phyloP scores from a whole-genome alignment of 2,888 invertebrate species.

The Xylota segnis region DNA sequence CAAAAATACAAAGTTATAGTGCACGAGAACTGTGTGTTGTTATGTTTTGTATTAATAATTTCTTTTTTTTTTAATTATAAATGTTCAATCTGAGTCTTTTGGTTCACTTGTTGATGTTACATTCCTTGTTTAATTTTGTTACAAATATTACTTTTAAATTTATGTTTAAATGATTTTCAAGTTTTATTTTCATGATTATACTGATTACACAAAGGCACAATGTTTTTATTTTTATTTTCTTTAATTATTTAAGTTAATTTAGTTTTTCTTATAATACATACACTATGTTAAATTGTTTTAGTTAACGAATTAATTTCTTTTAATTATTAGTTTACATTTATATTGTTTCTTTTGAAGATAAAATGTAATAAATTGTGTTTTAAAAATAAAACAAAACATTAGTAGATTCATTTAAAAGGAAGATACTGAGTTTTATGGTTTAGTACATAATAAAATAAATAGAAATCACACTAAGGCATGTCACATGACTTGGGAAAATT shows the following conservation, averaged over 20 bases:
- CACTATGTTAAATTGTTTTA: constrained; percentile 34
- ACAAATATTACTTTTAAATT: constrained; percentile 6
- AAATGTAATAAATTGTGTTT: too few relatives aligned
- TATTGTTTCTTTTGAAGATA: too few relatives aligned
- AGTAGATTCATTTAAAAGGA: background rate
- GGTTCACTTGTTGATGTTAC: constrained; percentile 45
- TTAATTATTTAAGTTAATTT: constrained; percentile 12
- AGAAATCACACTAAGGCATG: too few relatives aligned
- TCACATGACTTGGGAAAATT: too few relatives aligned
- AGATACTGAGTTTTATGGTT: background rate
- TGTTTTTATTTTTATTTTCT: constrained; percentile 28
- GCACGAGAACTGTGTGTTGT: constrained; percentile 1
- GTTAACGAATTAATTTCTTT: constrained; percentile 59
- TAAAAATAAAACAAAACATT: background rate
- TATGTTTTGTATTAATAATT: background rate
- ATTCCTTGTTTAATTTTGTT: constrained; percentile 21
- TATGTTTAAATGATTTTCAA: background rate
- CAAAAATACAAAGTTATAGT: constrained; percentile 6
- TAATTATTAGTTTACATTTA: constrained; percentile 10
- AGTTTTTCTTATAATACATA: constrained; percentile 21
- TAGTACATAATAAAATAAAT: background rate
- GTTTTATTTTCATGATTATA: constrained; percentile 60
- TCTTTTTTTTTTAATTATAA: background rate
- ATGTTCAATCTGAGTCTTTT: constrained; percentile 40
- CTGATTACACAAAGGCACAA: constrained; percentile 74